Conservation (phyloP, 2,888 invertebrate genomes). For the Microplitis deprimator region DNA sequence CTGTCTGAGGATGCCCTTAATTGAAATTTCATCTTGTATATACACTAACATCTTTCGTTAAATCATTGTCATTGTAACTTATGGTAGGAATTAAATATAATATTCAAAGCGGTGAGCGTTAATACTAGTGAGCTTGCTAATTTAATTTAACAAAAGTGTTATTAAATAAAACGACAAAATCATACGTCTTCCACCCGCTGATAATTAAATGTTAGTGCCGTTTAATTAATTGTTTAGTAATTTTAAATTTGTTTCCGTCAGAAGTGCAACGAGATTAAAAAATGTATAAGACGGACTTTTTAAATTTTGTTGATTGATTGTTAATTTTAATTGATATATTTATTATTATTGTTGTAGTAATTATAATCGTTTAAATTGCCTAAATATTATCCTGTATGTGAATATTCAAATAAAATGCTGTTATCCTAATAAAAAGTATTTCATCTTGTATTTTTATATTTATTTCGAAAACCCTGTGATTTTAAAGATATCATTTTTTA, state of each 20-base stretch:
- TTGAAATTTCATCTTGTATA: not conserved
- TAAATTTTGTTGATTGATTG: conserved; percentile 37
- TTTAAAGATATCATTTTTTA: too few species aligned
- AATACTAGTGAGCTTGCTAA: not conserved
- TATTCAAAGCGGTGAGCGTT: not conserved
- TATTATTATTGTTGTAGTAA: conserved; percentile 58
- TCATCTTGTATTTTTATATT: not conserved
- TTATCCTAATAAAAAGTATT: conserved; percentile 55
- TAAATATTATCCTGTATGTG: conserved; percentile 68
- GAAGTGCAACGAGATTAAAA: not conserved
- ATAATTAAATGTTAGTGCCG: conserved; percentile 38
- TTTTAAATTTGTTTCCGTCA: not conserved
- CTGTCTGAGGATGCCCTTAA: not conserved
- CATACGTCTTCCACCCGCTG: conserved; percentile 66
- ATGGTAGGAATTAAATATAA: not conserved
- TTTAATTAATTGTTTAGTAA: conserved; percentile 5
- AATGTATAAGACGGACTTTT: conserved; percentile 32
- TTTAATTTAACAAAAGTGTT: conserved; percentile 13
- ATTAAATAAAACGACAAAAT: conserved; percentile 61
- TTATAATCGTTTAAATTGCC: conserved; percentile 60
- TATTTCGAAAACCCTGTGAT: too few species aligned
- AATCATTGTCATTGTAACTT: not conserved
- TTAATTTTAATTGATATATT: conserved; percentile 57
- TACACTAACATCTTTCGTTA: not conserved
- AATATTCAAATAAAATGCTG: conserved; percentile 71